Percentiles rank a stretch among this genome's conserved stretches.
Evolutionary conservation across 1,140 invertebrate species (phyloP).

Genomic region (Caenorhabditis elegans): WBcel235 BX284602.5:13495001-13495500

Average conservation of each 20-base stretch:
- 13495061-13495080: neutral
- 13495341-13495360: neutral
- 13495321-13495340: conserved; percentile 36
- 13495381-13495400: conserved; percentile 25
- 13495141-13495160: conserved; percentile 40
- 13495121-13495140: conserved; percentile 26
- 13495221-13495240: conserved; percentile 34
- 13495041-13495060: neutral
- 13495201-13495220: conserved; percentile 29
- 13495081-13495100: neutral
- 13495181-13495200: neutral
- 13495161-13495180: conserved; percentile 13
- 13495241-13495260: conserved; percentile 39
- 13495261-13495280: conserved; percentile 23
- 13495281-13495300: neutral
- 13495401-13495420: conserved; percentile 34
- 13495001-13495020: too few relatives aligned
- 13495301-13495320: conserved; percentile 34
- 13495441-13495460: conserved; percentile 35
- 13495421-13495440: conserved; percentile 38
- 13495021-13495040: too few relatives aligned
- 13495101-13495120: neutral
- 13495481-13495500: conserved; percentile 39
- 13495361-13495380: conserved; percentile 36
- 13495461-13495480: conserved; percentile 41